Base-by-base conservation (phyloP, 2,888 invertebrate genomes). In the Phyllotreta striolata region DNA sequence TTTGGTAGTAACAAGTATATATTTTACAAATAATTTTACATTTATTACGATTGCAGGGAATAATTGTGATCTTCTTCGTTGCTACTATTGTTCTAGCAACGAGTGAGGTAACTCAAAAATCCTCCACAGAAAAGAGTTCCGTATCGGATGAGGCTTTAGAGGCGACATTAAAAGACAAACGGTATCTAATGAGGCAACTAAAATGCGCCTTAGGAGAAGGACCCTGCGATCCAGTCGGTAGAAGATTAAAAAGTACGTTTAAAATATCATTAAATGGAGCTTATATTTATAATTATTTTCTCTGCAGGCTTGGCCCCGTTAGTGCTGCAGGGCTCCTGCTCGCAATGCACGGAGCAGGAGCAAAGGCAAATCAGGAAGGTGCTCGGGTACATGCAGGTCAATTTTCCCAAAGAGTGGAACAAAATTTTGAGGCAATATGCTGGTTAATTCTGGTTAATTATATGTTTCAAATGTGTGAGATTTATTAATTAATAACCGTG, bases 391-490 rank as follows among this genome's bases (percentile, higher is more conserved):
- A 88, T 91, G 59, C 91, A 91, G 77, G 84, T 89, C 72, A 87
- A 89, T 79, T 91, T 86, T 77, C 92, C 92, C 5, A 89, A 89
- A 74, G 91, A 91, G 79, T 92, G 91, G 91, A 85, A 87, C 58
- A 90, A 88, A 81, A 85, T 91, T 70, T 84, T 91, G 13, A 87
- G 88, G 76, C 88, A 89, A 73, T 90, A 90, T 76, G 84, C 88
- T 8, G 68, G 68, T 43, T n/a, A n/a, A n/a, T n/a, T n/a, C n/a
- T n/a, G n/a, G n/a, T n/a, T n/a, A n/a, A n/a, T n/a, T n/a, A n/a
- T n/a, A n/a, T n/a, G n/a, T n/a, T n/a, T n/a, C n/a, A n/a, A n/a
- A n/a, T n/a, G n/a, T n/a, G n/a, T n/a, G n/a, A n/a, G n/a, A n/a
- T n/a, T n/a, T n/a, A n/a, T n/a, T n/a, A n/a, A n/a, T n/a, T n/a